Evolutionary conservation across 2,888 invertebrate species (phyloP).

Genomic region (Diarsia brunnea): DNA sequence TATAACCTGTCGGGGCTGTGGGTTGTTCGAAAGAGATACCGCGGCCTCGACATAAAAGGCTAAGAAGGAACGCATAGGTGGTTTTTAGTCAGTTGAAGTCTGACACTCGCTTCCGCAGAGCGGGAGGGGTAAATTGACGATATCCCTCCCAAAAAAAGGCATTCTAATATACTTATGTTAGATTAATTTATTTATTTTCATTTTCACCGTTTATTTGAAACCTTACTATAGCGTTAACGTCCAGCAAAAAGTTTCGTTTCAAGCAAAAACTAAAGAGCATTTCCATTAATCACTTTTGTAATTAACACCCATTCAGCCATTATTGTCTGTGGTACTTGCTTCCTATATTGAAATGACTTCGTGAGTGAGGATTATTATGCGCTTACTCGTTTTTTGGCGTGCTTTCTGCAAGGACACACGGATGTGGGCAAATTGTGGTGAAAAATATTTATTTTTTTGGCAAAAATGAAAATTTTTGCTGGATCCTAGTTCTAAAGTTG

Average conservation of each 20-base stretch:
- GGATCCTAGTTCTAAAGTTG: background rate
- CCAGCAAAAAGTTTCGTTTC: slow-evolving; percentile 27
- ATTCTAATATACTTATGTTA: too few relatives aligned
- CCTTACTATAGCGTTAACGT: background rate
- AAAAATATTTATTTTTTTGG: slow-evolving; percentile 8
- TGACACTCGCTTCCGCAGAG: too few relatives aligned
- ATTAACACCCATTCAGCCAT: slow-evolving; percentile 53
- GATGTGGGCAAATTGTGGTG: slow-evolving; percentile 58
- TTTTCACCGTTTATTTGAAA: slow-evolving; percentile 7
- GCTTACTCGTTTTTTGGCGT: slow-evolving; percentile 60
- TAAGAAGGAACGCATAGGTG: too few relatives aligned
- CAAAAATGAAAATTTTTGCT: background rate
- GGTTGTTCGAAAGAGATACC: too few relatives aligned
- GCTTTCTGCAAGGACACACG: slow-evolving; percentile 73
- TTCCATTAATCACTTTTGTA: slow-evolving; percentile 51
- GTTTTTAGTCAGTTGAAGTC: too few relatives aligned
- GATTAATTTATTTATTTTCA: background rate
- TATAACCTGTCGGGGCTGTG: too few relatives aligned
- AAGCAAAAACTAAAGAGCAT: slow-evolving; percentile 34
- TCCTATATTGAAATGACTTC: slow-evolving; percentile 55
- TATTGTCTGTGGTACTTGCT: slow-evolving; percentile 27
- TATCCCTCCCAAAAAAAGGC: too few relatives aligned
- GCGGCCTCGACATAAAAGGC: too few relatives aligned
- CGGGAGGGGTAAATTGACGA: too few relatives aligned
- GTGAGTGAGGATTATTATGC: slow-evolving; percentile 41